Evolutionary conservation across 1,140 invertebrate species (phyloP).

Genomic region (Andricus grossulariae): DNA sequence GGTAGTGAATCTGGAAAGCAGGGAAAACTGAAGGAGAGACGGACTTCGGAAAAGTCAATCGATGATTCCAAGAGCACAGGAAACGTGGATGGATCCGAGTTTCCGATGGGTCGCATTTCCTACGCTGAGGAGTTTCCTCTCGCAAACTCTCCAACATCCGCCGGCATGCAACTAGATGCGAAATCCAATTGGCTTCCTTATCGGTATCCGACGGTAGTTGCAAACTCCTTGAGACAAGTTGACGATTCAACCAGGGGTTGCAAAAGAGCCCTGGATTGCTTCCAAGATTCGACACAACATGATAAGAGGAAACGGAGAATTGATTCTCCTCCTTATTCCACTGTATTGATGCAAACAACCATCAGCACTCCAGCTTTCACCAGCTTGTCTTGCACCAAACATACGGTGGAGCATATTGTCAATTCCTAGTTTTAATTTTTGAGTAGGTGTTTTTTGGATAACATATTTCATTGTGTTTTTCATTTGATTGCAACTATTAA

Average conservation of each 20-base stretch:
- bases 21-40: not conserved
- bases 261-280: conserved; percentile 53
- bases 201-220: not conserved
- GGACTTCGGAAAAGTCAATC: conserved; percentile 1
- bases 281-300: not conserved
- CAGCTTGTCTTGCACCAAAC: conserved; percentile 62
- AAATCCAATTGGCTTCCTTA: conserved; percentile 22
- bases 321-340: conserved; percentile 30
- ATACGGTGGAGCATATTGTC: conserved; percentile 72
- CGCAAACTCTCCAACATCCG: conserved; percentile 36
- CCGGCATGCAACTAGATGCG: conserved; percentile 30
- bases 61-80: not conserved
- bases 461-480: conserved; percentile 7
- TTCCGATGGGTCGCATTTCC: conserved; percentile 12
- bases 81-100: conserved; percentile 31
- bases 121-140: conserved; percentile 31
- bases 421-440: conserved; percentile 62
- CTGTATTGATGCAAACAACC: conserved; percentile 6
- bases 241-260: conserved; percentile 54
- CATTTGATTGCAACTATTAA: too few relatives aligned
- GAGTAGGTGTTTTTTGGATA: not conserved
- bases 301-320: conserved; percentile 46
- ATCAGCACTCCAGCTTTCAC: conserved; percentile 20
- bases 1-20: not conserved
- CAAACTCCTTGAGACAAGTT: conserved; percentile 33